A percentile compares a stretch with the other conserved stretches of the same genome.
Conservation (phyloP, 2,888 invertebrate species). For the Drosophila mimetica region DNA sequence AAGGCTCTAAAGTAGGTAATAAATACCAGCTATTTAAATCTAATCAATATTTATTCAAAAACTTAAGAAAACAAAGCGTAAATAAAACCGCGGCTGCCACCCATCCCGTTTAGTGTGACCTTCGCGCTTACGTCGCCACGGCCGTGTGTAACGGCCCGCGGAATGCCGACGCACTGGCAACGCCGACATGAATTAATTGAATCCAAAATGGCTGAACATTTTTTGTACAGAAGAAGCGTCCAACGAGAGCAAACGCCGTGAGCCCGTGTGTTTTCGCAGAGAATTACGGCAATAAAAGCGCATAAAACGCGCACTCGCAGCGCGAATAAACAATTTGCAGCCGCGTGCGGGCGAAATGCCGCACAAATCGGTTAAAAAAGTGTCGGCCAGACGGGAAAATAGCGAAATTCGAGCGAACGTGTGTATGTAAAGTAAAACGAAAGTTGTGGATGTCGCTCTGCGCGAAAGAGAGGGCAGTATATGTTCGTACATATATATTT, state of each 20-base stretch:
- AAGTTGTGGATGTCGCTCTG: slow-evolving; percentile 57
- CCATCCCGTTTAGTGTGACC: slow-evolving; percentile 12
- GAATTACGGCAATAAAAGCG: slow-evolving; percentile 63
- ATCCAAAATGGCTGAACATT: slow-evolving; percentile 80
- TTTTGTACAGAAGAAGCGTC: slow-evolving; percentile 82
- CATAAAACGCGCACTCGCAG: slow-evolving; percentile 48
- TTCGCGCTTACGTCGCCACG: neutral
- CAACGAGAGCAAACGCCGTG: slow-evolving; percentile 76
- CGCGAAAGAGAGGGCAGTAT: slow-evolving; percentile 59
- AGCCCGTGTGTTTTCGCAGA: slow-evolving; percentile 65
- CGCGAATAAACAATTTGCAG: slow-evolving; percentile 62
- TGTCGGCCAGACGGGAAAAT: slow-evolving; percentile 30
- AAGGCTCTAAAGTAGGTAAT: neutral
- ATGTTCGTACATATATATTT: slow-evolving; percentile 31
- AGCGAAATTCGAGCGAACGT: slow-evolving; percentile 28
- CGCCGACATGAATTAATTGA: slow-evolving; percentile 45
- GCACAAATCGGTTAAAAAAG: slow-evolving; percentile 13
- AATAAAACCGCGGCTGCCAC: neutral
- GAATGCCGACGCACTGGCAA: slow-evolving; percentile 7
- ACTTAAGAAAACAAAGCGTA: neutral
- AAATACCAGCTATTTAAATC: neutral
- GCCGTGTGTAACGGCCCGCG: slow-evolving; percentile 2
- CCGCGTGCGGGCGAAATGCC: slow-evolving; percentile 17
- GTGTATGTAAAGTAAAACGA: slow-evolving; percentile 56
- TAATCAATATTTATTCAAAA: neutral